Evolutionary conservation across 2,888 invertebrate species (phyloP), one percentile per base, ranked within the genome.

Genomic region (Scelioninae gen. 1): DNA sequence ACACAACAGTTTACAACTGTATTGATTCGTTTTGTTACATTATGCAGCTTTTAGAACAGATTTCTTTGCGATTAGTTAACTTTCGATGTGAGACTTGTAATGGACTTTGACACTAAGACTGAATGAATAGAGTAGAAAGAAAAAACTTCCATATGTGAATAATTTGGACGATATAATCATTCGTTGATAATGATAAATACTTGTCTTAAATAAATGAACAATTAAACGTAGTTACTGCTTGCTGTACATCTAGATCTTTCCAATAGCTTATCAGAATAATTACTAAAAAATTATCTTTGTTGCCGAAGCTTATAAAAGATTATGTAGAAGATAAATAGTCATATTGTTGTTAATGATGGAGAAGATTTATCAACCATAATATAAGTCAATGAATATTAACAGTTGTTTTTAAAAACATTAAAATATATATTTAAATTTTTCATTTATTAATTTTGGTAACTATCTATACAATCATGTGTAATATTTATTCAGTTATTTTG

Each of bases 371-470:
- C n/a, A n/a, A n/a, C n/a, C n/a, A n/a, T n/a, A n/a, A n/a, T n/a
- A n/a, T n/a, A n/a, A n/a, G n/a, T n/a, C n/a, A n/a, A n/a, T n/a
- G n/a, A n/a, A n/a, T n/a, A n/a, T n/a, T n/a, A n/a, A n/a, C n/a
- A n/a, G n/a, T n/a, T n/a, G n/a, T n/a, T n/a, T n/a, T n/a, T n/a
- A n/a, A n/a, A n/a, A n/a, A n/a, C n/a, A n/a, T n/a, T n/a, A n/a
- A n/a, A 34, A 38, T 11, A 16, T 13, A 10, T 16, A 3, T 58
- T 58, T 58, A 1, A 40, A 11, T n/a, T 23, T 23, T 23, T 23
- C 23, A 32, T 40, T 11, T 58, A 58, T 40, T 40, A 40, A 58
- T 58, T 58, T 58, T 38, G 34, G 34, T 56, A 6, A 15, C 38
- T 15, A 34, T 15, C 55, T 56, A 38, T 16, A n/a, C 38, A 15